Evolutionary conservation across 2,113 vertebrate genomes (phyloP).

Genomic region (Pedetes capensis): DNA sequence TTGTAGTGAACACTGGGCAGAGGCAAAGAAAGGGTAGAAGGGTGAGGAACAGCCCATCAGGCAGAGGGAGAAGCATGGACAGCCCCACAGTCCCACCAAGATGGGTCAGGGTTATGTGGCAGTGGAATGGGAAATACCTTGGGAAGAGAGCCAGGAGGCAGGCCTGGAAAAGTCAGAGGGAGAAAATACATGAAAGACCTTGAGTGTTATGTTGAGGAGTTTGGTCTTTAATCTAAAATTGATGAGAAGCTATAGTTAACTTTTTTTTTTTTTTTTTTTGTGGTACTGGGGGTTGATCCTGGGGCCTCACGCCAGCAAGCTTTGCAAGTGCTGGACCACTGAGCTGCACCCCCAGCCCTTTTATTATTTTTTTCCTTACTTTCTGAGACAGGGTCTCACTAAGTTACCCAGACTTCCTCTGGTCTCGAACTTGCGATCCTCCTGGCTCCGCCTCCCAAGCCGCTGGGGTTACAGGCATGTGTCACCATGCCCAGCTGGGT

Average conservation of each 20-base stretch:
- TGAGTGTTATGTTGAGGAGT: background rate
- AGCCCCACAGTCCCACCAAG: background rate
- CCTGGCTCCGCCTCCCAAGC: too few relatives aligned
- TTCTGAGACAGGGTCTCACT: too few relatives aligned
- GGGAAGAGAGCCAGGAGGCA: background rate
- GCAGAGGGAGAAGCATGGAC: background rate
- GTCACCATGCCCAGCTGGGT: too few relatives aligned
- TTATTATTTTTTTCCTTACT: too few relatives aligned
- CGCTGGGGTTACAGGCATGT: too few relatives aligned
- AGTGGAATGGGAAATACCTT: background rate
- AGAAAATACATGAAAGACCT: background rate
- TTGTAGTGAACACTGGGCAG: background rate
- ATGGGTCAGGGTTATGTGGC: background rate
- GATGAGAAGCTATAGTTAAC: background rate
- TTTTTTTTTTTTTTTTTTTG: too few relatives aligned
- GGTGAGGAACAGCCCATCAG: background rate
- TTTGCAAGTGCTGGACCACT: too few relatives aligned
- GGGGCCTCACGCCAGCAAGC: too few relatives aligned
- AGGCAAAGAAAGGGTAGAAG: background rate
- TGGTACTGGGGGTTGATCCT: too few relatives aligned
- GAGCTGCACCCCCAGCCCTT: too few relatives aligned
- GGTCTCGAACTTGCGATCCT: too few relatives aligned
- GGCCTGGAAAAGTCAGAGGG: background rate
- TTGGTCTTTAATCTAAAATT: background rate
- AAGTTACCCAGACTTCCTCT: too few relatives aligned